These are phyloP conservation scores for Phoxinus phoxinus DNA, from an alignment of 2,113 vertebrate species.

Conservation along the genomic window DNA sequence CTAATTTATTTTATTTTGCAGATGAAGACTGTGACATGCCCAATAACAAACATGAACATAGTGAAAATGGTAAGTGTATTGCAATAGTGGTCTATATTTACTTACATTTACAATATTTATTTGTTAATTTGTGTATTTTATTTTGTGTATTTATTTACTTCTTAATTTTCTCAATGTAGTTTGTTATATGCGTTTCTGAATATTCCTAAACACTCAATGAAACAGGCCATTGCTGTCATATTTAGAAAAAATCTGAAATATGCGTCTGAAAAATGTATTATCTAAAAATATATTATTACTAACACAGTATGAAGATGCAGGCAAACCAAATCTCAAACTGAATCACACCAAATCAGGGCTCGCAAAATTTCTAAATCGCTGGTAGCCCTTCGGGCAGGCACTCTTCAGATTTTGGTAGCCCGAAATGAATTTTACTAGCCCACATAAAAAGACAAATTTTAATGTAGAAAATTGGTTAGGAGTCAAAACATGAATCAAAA, in stretches of 20 bases:
- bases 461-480: no score
- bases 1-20: background rate
- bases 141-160: background rate
- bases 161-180: background rate
- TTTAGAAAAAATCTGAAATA: background rate
- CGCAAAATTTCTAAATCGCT: no score
- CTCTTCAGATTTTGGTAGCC: no score
- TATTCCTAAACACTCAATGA: background rate
- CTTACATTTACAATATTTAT: background rate
- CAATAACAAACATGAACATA: background rate
- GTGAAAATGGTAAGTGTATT: background rate
- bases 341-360: background rate
- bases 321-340: background rate
- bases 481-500: no score
- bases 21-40: background rate
- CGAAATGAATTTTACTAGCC: no score
- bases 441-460: no score
- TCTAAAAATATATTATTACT: background rate
- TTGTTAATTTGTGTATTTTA: background rate
- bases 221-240: background rate
- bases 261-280: background rate
- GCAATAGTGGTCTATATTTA: background rate
- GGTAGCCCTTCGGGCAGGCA: no score
- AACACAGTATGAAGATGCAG: background rate
- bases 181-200: background rate